Percentiles rank a stretch among this genome's conserved stretches.
phyloP scores from a whole-genome alignment of 2,888 invertebrate species.

The Apocheima hispidaria region DNA sequence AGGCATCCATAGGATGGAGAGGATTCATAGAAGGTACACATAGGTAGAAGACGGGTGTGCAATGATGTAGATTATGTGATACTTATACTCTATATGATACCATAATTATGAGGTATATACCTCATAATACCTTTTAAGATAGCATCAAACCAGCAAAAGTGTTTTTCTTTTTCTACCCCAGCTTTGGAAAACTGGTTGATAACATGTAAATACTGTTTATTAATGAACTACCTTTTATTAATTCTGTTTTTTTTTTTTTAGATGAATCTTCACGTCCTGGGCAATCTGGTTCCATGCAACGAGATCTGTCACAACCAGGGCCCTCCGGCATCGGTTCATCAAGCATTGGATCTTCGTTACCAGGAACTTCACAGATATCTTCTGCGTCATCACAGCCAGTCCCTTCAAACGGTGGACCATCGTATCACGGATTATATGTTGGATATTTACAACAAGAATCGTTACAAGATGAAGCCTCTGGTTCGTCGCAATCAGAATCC shows the following conservation, averaged over 20 bases:
- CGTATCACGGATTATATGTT: not conserved
- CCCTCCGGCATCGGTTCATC: not conserved
- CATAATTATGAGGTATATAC: too few species aligned
- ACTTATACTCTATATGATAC: too few species aligned
- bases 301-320: not conserved
- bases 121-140: too few species aligned
- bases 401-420: not conserved
- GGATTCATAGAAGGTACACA: too few species aligned
- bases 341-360: not conserved
- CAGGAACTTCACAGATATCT: not conserved
- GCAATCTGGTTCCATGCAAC: not conserved
- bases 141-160: too few species aligned
- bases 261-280: not conserved
- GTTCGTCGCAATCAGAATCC: not conserved
- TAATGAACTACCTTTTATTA: too few species aligned
- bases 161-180: too few species aligned
- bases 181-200: too few species aligned
- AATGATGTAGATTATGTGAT: too few species aligned
- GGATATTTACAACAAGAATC: not conserved
- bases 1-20: too few species aligned
- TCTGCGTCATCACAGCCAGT: not conserved
- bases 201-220: too few species aligned
- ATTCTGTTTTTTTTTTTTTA: not conserved
- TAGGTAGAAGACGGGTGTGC: too few species aligned
- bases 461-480: conserved; percentile 50